Evolutionary conservation across 2,888 invertebrate species (phyloP), one percentile per base, ranked within the genome.

Genomic region (Eremobia ochroleuca): DNA sequence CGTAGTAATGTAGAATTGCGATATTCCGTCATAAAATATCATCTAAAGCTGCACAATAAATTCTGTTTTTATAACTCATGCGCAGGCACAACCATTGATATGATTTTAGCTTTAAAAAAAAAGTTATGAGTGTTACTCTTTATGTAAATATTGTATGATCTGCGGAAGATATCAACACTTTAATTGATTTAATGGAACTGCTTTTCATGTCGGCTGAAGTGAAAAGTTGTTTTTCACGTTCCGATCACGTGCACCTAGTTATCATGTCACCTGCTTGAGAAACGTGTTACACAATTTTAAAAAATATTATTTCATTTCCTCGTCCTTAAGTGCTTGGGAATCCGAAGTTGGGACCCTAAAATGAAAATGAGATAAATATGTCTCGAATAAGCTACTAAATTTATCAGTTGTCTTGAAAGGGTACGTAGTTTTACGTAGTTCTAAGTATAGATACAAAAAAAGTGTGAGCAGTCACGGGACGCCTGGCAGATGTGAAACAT

Each of bases 41-140:
- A 18, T 31, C 0, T 58, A 40, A 64, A 64, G 28, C 66, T 73
- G n/a, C 31, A n/a, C 21, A 31, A 21, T 68, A n/a, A 55, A 61
- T 69, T 40, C 25, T 49, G 15, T 25, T 68, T 66, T 71, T 70
- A 59, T 64, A 58, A 37, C 61, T 40, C 31, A 59, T n/a, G 64
- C 8, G 66, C 31, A 46, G 18, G 4, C 31, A 37, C 66, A 61
- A 59, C 70, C 13, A 61, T 66, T 75, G 4, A 13, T 62, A 40
- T 34, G n/a, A 58, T 43, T 13, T 21, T 4, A 46, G 18, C 4
- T 43, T 52, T 21, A 9, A 59, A 37, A n/a, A 5, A 72, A 9
- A 55, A 71, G 21, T n/a, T 61, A 46, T 15, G 31, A 46, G 8
- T 5, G 18, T 34, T 43, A n/a, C 21, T 40, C n/a, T 65, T 58